Base-by-base conservation (phyloP, 2,888 invertebrate species). In the Bellardia bayeri region DNA sequence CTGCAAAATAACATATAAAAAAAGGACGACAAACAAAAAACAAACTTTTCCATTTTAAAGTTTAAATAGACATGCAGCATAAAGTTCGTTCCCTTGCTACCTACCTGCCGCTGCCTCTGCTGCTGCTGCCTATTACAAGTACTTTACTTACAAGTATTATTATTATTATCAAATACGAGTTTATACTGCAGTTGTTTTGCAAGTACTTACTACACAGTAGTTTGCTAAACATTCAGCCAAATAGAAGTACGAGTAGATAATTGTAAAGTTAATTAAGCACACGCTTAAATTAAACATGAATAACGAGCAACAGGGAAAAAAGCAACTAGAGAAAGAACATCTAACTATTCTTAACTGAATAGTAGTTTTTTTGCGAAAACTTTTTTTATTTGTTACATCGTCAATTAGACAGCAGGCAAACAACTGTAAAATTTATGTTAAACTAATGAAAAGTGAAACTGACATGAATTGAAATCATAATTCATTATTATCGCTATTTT, bases 231-330 rank as follows among this genome's bases (percentile, higher is more conserved):
- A 76, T 66, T 13, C 66, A 82, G 72, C 42, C 37, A 64, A 72
- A 74, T 56, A 61, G 14, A 51, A 64, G 63, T 61, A 61, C 61
- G 30, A 76, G 76, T 74, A 72, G 72, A 78, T 68, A 79, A 82
- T 78, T 87, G 87, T 68, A 74, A 81, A 87, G 84, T 84, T 87
- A 84, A 87, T 87, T 87, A 87, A 74, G 81, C 76, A 74, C 66
- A 78, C 14, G 68, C 63, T 82, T 80, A 80, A 74, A 71, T 78
- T 82, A 72, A 72, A 81, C 61, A 72, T 81, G 56, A 72, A 76
- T 69, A 76, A 76, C 42, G 63, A 76, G 51, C 30, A 51, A 40
- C 30, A 11, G 42, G 66, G 4, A 9, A n/a, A 49, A 5, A 37
- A 14, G 16, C 23, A 56, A 33, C 13, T 1, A 14, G 16, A 49